phyloP scores from a whole-genome alignment of 1,140 invertebrate species.

The Drosophila setifemur region DNA sequence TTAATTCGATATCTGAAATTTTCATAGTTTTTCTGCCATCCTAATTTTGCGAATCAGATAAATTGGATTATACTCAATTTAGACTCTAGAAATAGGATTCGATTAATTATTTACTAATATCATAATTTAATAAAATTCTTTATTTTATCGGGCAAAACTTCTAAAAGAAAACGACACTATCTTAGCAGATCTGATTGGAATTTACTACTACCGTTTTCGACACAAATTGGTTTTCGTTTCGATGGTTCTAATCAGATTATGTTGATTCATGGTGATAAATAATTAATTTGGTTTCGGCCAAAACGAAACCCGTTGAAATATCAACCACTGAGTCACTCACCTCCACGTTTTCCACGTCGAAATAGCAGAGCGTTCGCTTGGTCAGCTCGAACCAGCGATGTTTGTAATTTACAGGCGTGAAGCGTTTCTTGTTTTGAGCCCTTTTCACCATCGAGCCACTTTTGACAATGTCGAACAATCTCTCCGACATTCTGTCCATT shows the following conservation, averaged over 20 bases:
- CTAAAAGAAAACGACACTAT: no score
- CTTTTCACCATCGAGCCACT: constrained; percentile 92
- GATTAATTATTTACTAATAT: no score
- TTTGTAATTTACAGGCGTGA: constrained; percentile 92
- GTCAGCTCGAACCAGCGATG: constrained; percentile 92
- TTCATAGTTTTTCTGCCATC: no score
- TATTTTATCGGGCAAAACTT: no score
- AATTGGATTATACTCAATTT: no score
- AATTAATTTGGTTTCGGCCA: constrained; percentile 3
- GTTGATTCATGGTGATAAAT: constrained; percentile 1
- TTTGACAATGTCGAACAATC: constrained; percentile 82
- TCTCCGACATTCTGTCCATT: constrained; percentile 78
- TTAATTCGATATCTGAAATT: no score
- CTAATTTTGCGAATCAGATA: no score
- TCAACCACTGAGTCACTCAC: constrained; percentile 83
- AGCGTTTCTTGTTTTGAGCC: constrained; percentile 93
- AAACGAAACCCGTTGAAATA: constrained; percentile 14
- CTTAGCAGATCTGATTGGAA: no score
- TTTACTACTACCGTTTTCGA: neutral
- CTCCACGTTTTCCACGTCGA: constrained; percentile 89
- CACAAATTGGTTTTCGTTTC: neutral
- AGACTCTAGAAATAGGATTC: no score
- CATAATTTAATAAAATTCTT: no score
- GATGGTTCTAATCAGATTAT: neutral
- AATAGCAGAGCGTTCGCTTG: constrained; percentile 89